Evolutionary conservation across 1,140 invertebrate species (phyloP), one percentile per base, ranked within the genome.

Genomic region (Ptiloglossa arizonensis): DNA sequence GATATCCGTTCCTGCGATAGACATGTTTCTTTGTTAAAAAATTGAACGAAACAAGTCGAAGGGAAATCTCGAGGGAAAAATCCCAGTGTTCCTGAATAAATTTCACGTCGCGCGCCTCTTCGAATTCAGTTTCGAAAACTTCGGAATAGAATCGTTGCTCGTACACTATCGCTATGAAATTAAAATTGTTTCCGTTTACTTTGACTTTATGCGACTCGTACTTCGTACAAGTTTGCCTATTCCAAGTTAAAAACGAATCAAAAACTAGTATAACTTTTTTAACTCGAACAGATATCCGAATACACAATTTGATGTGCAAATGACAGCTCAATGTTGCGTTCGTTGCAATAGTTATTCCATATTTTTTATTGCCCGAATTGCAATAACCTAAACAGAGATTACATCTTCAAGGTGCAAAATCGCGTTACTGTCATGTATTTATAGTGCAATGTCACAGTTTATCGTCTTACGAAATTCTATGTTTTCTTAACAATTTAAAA

Each of bases 111-210:
- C 64, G 59, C 46, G 35, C 57, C 66, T 38, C 50, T 50, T 62
- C 57, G 78, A 68, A 80, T 80, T 62, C 64, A 77, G 41, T 77
- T 77, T 76, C n/a, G 63, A 68, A 80, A 80, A 80, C 63, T 80
- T 74, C 35, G n/a, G 0, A 19, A 44, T 24, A 50, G 56, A 79
- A 46, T 77, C 50, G 56, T 54, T 66, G 70, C 46, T 29, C 3
- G 1, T 22, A 5, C 24, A 27, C n/a, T 15, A 48, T 46, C 1
- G 5, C 8, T n/a, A 24, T 13, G 35, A 35, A 62, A 62, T 60
- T 50, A 46, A 46, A 38, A 24, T 35, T 35, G 19, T 50, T 56
- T 46, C 56, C 62, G 17, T 13, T 27, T 44, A 17, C 48, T 27
- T 8, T 4, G 22, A 22, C 9, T 41, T 22, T 24, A 38, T 35